phyloP scores from a whole-genome alignment of 2,888 invertebrate species.

The Dicroscelio sp. region DNA sequence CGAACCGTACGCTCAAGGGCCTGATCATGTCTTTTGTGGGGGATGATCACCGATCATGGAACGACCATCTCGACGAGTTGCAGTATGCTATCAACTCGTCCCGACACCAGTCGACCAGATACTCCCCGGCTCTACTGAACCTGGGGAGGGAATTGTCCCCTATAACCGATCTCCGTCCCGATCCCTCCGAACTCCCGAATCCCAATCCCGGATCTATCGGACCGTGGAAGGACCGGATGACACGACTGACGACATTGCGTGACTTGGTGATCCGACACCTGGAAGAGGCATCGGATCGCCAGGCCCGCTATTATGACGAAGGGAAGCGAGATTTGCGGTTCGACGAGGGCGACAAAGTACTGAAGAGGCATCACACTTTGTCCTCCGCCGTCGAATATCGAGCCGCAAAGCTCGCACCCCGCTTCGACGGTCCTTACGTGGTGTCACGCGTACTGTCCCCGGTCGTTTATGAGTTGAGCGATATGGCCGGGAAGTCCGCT shows the following conservation, averaged over 20 bases:
- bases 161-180: too few relatives aligned
- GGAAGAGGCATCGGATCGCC: neutral
- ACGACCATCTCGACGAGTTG: too few relatives aligned
- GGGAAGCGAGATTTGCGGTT: too few relatives aligned
- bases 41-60: neutral
- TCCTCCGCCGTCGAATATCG: conserved; percentile 18
- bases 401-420: conserved; percentile 31
- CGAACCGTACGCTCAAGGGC: neutral
- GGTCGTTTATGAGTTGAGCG: conserved; percentile 28
- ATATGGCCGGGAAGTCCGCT: too few relatives aligned
- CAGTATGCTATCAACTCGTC: too few relatives aligned
- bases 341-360: too few relatives aligned
- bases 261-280: conserved; percentile 19
- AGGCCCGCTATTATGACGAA: neutral
- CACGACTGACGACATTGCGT: neutral
- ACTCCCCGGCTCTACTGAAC: too few relatives aligned
- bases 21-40: neutral
- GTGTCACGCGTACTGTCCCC: neutral
- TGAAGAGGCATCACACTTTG: neutral
- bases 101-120: too few relatives aligned
- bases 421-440: conserved; percentile 2
- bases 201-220: too few relatives aligned
- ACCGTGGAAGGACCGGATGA: too few relatives aligned
- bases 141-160: too few relatives aligned
- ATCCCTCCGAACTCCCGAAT: too few relatives aligned